Evolutionary conservation across 2,797 vertebrate genomes (phyloP).

Genomic region (Lepidocolaptes lacrymiger): DNA sequence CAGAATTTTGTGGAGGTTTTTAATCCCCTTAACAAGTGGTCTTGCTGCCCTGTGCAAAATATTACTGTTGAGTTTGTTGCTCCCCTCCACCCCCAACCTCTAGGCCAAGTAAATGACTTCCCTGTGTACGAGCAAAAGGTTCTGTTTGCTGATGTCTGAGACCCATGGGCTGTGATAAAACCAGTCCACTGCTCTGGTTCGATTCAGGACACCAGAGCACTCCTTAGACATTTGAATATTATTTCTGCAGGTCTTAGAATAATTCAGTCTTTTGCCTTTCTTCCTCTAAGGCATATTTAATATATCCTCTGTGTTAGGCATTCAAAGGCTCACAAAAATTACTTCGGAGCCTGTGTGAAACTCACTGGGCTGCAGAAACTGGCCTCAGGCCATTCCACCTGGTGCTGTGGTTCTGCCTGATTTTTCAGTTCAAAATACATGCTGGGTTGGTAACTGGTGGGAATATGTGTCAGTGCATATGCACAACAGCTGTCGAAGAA

Average conservation of each 20-base stretch:
- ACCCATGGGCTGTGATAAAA: not conserved
- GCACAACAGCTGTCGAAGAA: not conserved
- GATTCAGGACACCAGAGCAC: not conserved
- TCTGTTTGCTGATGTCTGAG: not conserved
- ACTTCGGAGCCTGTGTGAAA: not conserved
- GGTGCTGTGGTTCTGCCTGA: not conserved
- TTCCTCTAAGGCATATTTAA: not conserved
- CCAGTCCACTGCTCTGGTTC: not conserved
- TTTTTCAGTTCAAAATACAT: not conserved
- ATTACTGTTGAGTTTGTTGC: not conserved
- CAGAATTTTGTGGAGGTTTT: not conserved
- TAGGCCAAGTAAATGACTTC: not conserved
- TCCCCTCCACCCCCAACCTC: fast-evolving
- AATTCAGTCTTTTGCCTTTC: not conserved
- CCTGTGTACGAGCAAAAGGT: not conserved
- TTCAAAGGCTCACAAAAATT: constrained; percentile 19
- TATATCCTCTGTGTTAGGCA: not conserved
- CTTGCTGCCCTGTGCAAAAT: not conserved
- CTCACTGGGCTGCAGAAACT: not conserved
- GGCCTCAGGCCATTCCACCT: not conserved
- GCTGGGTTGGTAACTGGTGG: not conserved
- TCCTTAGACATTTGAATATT: not conserved
- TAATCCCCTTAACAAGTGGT: not conserved
- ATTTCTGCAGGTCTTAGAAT: constrained; percentile 2
- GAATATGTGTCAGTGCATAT: not conserved